Evolutionary conservation across 2,888 invertebrate genomes (phyloP).

Genomic region (Hypselothyrea guttata): DNA sequence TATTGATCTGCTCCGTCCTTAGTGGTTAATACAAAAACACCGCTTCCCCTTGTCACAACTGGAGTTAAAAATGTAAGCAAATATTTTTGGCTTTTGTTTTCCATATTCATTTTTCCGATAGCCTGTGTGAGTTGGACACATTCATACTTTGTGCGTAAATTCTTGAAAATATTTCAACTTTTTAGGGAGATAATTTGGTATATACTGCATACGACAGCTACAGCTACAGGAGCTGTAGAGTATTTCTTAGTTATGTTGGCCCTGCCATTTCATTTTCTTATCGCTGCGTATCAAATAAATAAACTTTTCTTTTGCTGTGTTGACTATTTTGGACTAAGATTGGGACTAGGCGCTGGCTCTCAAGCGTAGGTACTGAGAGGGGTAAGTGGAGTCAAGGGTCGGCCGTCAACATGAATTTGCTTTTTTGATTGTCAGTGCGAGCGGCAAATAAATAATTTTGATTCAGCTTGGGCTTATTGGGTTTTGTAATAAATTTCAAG

Average conservation of each 20-base stretch:
- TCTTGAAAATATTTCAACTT: no score
- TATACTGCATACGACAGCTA: background rate
- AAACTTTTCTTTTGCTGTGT: slow-evolving; percentile 61
- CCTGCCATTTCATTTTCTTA: slow-evolving; percentile 11
- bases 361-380: background rate
- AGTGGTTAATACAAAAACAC: slow-evolving; percentile 47
- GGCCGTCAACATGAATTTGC: slow-evolving; percentile 45
- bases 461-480: slow-evolving; percentile 40
- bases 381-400: background rate
- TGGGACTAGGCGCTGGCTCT: background rate
- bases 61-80: slow-evolving; percentile 17
- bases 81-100: background rate
- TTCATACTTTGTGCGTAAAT: no score
- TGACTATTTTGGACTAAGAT: slow-evolving; percentile 32
- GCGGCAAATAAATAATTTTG: slow-evolving; percentile 65
- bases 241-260: background rate
- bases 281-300: slow-evolving; percentile 37
- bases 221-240: background rate
- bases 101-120: no score
- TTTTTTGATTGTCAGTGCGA: slow-evolving; percentile 42
- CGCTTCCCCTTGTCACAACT: slow-evolving; percentile 12
- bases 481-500: slow-evolving; percentile 64
- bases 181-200: background rate
- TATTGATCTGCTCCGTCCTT: no score
- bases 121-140: no score